A percentile compares a stretch with the other conserved stretches of the same genome.
Conservation (phyloP, 2,113 vertebrate species). For the Crotalus helleri region DNA sequence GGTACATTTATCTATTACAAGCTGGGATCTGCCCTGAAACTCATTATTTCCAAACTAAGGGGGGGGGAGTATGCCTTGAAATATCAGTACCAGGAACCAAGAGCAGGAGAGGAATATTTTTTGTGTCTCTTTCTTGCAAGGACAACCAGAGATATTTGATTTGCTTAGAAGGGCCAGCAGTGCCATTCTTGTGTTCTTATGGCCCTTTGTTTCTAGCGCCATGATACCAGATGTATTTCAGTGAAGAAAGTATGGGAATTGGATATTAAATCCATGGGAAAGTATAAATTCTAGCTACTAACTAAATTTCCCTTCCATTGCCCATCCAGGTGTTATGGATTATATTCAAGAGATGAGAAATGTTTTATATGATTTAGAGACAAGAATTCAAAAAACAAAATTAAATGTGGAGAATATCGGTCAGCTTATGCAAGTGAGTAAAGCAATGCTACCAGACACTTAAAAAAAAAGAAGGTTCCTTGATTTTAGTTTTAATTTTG, state of each 20-base stretch:
- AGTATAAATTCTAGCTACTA: not conserved
- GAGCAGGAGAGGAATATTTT: not conserved
- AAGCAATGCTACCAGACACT: not conserved
- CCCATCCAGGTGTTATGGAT: conserved; percentile 59
- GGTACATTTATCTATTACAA: conserved; percentile 49
- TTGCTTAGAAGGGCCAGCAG: not conserved
- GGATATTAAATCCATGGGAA: not conserved
- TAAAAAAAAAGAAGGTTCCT: not conserved
- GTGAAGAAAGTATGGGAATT: not conserved
- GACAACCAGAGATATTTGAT: not conserved
- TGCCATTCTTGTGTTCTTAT: not conserved
- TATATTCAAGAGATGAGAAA: conserved; percentile 67
- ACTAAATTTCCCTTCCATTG: not conserved
- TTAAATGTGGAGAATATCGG: conserved; percentile 64
- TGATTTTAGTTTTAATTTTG: not conserved
- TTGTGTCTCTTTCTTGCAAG: not conserved
- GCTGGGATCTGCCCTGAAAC: not conserved
- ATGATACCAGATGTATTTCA: not conserved
- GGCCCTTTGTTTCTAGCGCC: not conserved
- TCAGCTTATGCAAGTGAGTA: conserved; percentile 69
- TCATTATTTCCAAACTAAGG: not conserved
- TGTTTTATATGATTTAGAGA: conserved; percentile 59
- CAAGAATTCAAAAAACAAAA: conserved; percentile 68
- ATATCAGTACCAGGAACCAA: not conserved
- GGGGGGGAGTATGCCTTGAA: not conserved